A percentile compares a stretch with the other conserved stretches of the same genome.
Evolutionary conservation across 1,140 invertebrate species (phyloP).

Genomic region (Heliothis subflexa): DNA sequence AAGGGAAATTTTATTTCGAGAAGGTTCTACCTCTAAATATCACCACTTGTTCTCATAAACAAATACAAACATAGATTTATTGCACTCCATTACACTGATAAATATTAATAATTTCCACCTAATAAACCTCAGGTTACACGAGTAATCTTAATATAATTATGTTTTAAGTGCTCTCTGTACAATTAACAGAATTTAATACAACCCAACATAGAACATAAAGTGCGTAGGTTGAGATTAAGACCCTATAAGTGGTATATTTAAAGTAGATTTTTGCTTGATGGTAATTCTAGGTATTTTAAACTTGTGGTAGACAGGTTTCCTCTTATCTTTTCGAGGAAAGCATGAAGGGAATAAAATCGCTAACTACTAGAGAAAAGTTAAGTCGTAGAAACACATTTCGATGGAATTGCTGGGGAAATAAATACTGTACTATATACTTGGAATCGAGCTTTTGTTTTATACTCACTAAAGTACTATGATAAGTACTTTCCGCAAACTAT

Average conservation of each 20-base stretch:
- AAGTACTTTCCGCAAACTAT: too few relatives aligned
- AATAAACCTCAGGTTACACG: conserved; percentile 4
- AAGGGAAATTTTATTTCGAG: neutral
- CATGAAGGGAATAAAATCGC: neutral
- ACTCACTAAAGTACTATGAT: too few relatives aligned
- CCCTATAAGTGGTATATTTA: neutral
- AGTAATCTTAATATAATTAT: conserved; percentile 29
- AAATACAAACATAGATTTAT: too few relatives aligned
- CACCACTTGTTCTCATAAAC: too few relatives aligned
- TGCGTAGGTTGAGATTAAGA: neutral
- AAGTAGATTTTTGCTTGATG: neutral
- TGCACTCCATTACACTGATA: too few relatives aligned
- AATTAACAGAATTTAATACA: conserved; percentile 31
- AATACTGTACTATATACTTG: too few relatives aligned
- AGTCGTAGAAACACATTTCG: too few relatives aligned
- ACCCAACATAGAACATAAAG: neutral
- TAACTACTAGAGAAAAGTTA: neutral
- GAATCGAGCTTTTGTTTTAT: too few relatives aligned
- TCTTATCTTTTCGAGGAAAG: neutral
- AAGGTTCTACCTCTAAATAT: neutral
- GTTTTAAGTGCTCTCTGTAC: neutral
- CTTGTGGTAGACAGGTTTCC: neutral
- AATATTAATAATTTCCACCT: neutral
- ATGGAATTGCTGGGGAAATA: too few relatives aligned
- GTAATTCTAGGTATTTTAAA: neutral